phyloP scores from a whole-genome alignment of 2,797 vertebrate species.

The Telmatherina bonti region DNA sequence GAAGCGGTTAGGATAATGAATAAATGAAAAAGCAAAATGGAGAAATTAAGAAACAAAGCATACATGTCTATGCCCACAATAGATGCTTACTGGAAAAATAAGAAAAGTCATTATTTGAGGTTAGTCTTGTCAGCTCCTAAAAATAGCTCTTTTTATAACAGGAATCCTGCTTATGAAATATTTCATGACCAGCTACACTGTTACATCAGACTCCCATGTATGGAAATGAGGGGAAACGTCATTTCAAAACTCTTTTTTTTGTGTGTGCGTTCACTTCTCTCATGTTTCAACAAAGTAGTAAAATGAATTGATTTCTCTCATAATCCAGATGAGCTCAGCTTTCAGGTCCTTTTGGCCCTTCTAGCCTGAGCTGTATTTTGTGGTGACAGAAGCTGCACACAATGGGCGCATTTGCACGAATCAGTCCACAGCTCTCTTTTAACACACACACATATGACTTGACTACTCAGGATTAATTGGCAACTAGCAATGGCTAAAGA shows the following conservation, averaged over 20 bases:
- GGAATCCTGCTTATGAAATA: conserved; percentile 4
- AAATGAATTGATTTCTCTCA: background rate
- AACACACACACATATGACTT: background rate
- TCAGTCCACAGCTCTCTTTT: conserved; percentile 8
- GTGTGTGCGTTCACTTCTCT: background rate
- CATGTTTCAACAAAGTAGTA: conserved; percentile 4
- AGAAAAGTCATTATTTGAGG: background rate
- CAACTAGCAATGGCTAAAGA: conserved; percentile 34
- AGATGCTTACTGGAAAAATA: background rate
- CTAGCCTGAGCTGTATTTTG: background rate
- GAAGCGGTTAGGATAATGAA: too few relatives aligned
- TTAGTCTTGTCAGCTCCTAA: background rate
- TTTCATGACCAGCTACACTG: conserved; percentile 29
- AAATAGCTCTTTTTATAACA: conserved; percentile 3
- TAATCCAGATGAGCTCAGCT: conserved; percentile 3
- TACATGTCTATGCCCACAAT: background rate
- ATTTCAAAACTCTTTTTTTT: conserved; percentile 14
- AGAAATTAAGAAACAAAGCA: too few relatives aligned
- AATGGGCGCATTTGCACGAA: conserved; percentile 22
- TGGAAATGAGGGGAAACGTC: background rate
- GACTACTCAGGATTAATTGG: background rate
- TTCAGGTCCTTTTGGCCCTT: conserved; percentile 3
- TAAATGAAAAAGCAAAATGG: too few relatives aligned
- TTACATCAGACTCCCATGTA: conserved; percentile 36
- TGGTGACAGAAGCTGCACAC: conserved; percentile 20